phyloP scores from a whole-genome alignment of 2,888 invertebrate genomes.

The Xestobium rufovillosum region DNA sequence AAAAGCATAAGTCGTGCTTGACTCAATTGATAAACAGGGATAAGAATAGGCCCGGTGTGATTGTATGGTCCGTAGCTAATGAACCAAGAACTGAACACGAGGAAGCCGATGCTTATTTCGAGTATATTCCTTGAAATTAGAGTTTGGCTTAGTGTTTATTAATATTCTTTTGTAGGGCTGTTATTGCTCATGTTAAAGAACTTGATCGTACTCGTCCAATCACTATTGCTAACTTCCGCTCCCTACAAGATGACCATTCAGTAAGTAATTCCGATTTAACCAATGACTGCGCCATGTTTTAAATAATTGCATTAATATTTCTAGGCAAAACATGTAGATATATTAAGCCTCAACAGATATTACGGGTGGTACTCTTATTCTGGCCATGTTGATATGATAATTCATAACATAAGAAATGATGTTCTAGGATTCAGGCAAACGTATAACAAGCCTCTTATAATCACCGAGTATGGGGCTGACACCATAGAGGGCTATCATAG shows the following conservation, averaged over 20 bases:
- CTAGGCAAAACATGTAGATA: slow-evolving; percentile 73
- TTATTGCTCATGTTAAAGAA: slow-evolving; percentile 68
- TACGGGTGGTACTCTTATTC: slow-evolving; percentile 87
- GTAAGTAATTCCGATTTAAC: slow-evolving; percentile 47
- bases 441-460: slow-evolving; percentile 80
- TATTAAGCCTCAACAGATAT: slow-evolving; percentile 89
- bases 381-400: slow-evolving; percentile 70
- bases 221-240: slow-evolving; percentile 69
- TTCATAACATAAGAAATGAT: slow-evolving; percentile 62
- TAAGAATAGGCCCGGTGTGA: slow-evolving; percentile 90
- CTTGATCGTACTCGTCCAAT: slow-evolving; percentile 79
- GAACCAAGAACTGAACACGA: slow-evolving; percentile 73
- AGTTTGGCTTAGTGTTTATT: no score
- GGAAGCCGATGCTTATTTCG: slow-evolving; percentile 74
- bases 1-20: slow-evolving; percentile 78
- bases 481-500: slow-evolving; percentile 85
- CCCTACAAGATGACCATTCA: slow-evolving; percentile 52
- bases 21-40: slow-evolving; percentile 84
- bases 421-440: slow-evolving; percentile 68
- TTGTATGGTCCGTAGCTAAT: slow-evolving; percentile 97
- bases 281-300: no score
- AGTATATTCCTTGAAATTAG: no score
- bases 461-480: slow-evolving; percentile 96
- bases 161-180: slow-evolving; percentile 54
- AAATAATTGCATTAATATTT: no score